A percentile compares a stretch with the other conserved stretches of the same genome.
These are phyloP conservation scores for Diadophis punctatus DNA, from an alignment of 2,113 vertebrate species.

Conservation along the genomic window DNA sequence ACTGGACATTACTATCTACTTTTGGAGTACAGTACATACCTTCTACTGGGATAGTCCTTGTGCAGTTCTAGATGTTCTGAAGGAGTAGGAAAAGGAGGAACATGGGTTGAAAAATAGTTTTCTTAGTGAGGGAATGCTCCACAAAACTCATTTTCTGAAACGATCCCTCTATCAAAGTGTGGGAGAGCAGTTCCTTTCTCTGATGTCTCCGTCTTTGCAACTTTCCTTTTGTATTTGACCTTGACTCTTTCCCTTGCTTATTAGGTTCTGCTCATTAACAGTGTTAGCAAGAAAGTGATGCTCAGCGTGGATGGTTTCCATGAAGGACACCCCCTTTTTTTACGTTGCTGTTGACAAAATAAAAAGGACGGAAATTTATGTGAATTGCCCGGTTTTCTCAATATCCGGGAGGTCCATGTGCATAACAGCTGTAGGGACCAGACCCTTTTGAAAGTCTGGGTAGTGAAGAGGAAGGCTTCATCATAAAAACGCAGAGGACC, in stretches of 20 bases:
- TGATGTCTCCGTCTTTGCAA: too few relatives aligned
- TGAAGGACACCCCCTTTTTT: background rate
- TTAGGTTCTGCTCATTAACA: background rate
- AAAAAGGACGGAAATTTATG: background rate
- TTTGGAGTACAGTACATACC: background rate
- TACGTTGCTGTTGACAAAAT: background rate
- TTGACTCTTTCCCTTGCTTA: background rate
- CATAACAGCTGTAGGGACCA: conserved; percentile 4
- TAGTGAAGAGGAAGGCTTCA: background rate
- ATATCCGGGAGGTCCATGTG: background rate
- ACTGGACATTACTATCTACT: background rate
- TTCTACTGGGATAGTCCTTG: background rate
- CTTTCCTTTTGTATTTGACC: background rate
- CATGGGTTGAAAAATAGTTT: background rate
- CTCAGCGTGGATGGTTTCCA: background rate
- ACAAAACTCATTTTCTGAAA: background rate
- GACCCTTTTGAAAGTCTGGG: background rate
- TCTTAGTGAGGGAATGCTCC: background rate
- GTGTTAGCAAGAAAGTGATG: background rate
- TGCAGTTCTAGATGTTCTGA: background rate
- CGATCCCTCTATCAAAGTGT: background rate
- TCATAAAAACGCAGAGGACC: background rate
- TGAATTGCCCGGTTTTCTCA: background rate
- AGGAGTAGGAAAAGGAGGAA: background rate
- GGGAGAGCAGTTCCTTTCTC: too few relatives aligned